Conservation (phyloP, 2,113 vertebrate species). For the Oreotrochilus melanogaster region DNA sequence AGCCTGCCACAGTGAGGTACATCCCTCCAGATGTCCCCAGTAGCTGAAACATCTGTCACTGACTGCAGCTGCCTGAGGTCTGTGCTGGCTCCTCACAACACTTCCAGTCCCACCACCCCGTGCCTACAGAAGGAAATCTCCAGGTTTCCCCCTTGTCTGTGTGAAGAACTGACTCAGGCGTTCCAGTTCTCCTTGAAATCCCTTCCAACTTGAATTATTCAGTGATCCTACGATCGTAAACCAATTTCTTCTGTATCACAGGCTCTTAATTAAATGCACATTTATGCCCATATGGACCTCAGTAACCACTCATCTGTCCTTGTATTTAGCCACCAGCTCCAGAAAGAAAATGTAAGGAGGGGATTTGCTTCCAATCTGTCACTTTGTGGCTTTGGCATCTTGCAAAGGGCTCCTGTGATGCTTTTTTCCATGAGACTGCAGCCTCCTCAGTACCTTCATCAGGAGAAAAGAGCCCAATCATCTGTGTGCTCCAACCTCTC, state of each 20-base stretch:
- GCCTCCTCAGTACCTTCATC: fast-evolving
- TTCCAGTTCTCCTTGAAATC: neutral
- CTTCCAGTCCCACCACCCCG: neutral
- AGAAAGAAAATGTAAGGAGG: neutral
- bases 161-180: neutral
- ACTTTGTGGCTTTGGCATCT: neutral
- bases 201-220: neutral
- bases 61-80: neutral
- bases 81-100: neutral
- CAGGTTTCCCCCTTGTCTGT: neutral
- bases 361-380: neutral
- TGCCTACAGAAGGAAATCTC: neutral
- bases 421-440: neutral
- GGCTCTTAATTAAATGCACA: neutral
- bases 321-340: neutral
- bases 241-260: neutral
- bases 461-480: neutral
- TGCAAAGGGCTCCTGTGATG: neutral
- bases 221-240: neutral
- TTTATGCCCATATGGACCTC: neutral
- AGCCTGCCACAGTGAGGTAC: neutral
- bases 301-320: neutral
- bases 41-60: neutral
- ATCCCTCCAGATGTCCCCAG: neutral
- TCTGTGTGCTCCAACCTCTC: neutral